Conservation (phyloP, 2,113 vertebrate species). For the Arizona elegans region DNA sequence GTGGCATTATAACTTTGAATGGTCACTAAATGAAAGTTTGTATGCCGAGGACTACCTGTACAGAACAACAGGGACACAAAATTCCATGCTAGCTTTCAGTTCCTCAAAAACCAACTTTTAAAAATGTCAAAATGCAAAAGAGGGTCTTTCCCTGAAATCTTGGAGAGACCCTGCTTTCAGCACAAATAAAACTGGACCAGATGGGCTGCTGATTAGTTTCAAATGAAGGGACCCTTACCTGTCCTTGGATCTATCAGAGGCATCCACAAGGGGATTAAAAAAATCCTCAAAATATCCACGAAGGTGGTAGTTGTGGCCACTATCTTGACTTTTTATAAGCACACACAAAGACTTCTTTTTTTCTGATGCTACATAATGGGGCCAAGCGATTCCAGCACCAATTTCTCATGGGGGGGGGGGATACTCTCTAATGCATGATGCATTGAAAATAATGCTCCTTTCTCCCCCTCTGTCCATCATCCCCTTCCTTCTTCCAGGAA, state of each 20-base stretch:
- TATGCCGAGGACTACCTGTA: too few species aligned
- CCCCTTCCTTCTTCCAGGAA: conserved; percentile 67
- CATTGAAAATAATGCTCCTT: background rate
- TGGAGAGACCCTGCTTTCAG: background rate
- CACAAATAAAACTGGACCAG: background rate
- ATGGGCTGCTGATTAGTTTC: background rate
- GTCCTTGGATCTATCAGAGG: background rate
- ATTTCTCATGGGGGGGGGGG: background rate
- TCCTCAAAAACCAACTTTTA: background rate
- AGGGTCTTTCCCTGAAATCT: background rate
- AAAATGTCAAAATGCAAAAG: background rate
- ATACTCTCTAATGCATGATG: background rate
- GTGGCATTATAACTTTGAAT: too few species aligned
- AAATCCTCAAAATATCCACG: background rate
- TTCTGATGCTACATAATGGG: background rate
- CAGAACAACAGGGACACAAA: too few species aligned
- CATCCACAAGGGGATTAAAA: background rate
- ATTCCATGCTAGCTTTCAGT: background rate
- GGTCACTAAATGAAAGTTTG: too few species aligned
- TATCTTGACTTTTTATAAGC: background rate
- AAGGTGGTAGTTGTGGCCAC: background rate
- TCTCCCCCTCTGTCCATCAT: background rate
- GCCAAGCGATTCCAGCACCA: background rate
- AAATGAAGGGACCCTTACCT: background rate
- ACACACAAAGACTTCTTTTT: background rate